Base-by-base conservation (phyloP, 2,888 invertebrate species). In the Lepas anatifera region DNA sequence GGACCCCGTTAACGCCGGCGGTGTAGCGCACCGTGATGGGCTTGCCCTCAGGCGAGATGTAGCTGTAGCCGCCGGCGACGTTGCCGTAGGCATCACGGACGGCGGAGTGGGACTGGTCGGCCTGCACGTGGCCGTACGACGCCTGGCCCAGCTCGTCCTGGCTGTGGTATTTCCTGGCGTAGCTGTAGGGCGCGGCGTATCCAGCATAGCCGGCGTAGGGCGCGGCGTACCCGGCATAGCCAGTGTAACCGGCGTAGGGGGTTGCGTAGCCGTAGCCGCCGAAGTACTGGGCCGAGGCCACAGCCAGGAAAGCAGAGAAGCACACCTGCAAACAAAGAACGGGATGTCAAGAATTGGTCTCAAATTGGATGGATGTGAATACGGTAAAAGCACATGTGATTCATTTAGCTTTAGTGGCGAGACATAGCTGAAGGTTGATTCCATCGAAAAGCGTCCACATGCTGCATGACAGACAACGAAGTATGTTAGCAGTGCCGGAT, bases 151-250 rank as follows among this genome's bases (percentile, higher is more conserved):
- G 52, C 72, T 76, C 77, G 69, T 77, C 76, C 73, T 76, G 76
- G 67, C 75, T 72, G 70, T 75, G 75, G 72, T 74, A 75, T 69
- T 73, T 71, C 68, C 69, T 72, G 71, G 74, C 75, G 73, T 73
- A 73, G 72, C 63, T 70, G 48, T 68, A 72, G 71, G 75, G 74
- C 27, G 72, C 72, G 37, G 69, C 69, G 70, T 73, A 69, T 10
- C 41, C 41, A 41, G 41, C 41, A 16, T 41, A 41, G 68, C 69
- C 69, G 52, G 64, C 70, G 41, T 67, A 68, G 2, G 41, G 41
- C 10, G 41, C 16, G 41, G 2, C 93, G 1, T 95, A 92, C 80
- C 93, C 93, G 29, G 68, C 46, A 48, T 72, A 68, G 69, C 71
- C 70, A 41, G 66, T 58, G 67, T 68, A 39, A 13, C 79, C 81